Percentiles rank a stretch among this genome's conserved stretches.
These are phyloP conservation scores for Meteorus colon DNA, from an alignment of 2,888 invertebrate species.

Conservation along the genomic window DNA sequence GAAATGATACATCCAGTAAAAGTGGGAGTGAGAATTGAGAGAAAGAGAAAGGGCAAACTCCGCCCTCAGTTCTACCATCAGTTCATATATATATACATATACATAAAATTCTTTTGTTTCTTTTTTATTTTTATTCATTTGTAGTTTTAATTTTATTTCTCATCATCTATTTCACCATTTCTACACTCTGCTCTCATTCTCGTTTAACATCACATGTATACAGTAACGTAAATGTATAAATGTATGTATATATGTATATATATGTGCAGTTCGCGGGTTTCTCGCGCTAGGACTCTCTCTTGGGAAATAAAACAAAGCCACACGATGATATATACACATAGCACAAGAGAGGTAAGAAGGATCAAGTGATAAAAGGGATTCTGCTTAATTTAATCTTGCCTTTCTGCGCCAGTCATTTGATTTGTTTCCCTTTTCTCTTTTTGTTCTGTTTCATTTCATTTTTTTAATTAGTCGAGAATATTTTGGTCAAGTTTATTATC, in stretches of 20 bases:
- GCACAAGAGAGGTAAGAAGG: slow-evolving; percentile 14
- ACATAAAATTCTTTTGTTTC: slow-evolving; percentile 15
- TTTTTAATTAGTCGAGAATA: slow-evolving; percentile 15
- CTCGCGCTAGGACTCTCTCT: slow-evolving; percentile 26
- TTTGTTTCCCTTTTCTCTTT: background rate
- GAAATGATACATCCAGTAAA: slow-evolving; percentile 37
- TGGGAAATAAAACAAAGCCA: slow-evolving; percentile 45
- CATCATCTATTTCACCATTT: slow-evolving; percentile 23
- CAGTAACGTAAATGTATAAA: background rate
- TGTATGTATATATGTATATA: background rate
- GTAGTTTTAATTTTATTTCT: slow-evolving; percentile 11
- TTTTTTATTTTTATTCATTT: slow-evolving; percentile 1
- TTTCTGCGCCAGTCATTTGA: slow-evolving; percentile 27
- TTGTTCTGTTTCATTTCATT: background rate
- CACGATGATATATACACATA: slow-evolving; percentile 15
- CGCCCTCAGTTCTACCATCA: background rate
- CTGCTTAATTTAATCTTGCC: slow-evolving; percentile 33
- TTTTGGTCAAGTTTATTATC: slow-evolving; percentile 12
- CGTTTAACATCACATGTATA: slow-evolving; percentile 29
- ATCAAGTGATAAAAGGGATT: slow-evolving; percentile 38
- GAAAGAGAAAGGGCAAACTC: background rate
- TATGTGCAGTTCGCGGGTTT: slow-evolving; percentile 23
- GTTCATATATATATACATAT: background rate
- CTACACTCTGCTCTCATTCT: slow-evolving; percentile 1
- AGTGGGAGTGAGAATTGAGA: background rate